Base-by-base conservation (phyloP, 2,888 invertebrate species). In the Hermaeophaga mercurialis region DNA sequence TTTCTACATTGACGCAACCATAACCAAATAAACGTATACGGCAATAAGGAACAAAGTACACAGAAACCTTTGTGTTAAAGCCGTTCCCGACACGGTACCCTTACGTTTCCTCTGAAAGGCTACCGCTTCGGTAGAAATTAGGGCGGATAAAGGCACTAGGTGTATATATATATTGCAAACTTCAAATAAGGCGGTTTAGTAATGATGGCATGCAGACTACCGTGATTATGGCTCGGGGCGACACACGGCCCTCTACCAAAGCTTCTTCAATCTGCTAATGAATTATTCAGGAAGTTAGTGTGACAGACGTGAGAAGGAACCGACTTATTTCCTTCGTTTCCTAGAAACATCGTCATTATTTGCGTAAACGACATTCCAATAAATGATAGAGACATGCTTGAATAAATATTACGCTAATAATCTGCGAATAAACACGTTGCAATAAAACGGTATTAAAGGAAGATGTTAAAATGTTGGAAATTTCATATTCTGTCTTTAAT, bases 321-420 rank as follows among this genome's bases (percentile, higher is more conserved):
- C 8, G 15, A 17, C 36, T 36, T 36, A 36, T 36, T 36, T 36
- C 36, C 36, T 36, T 36, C 36, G 17, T 36, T 36, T 17, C 9
- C 36, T 17, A 17, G 36, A 9, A 36, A 36, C 36, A 36, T 7
- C 17, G 17, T 17, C 17, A 36, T 36, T 36, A 14, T 15, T 17
- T 36, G 36, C 17, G 17, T 36, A 36, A 36, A 36, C 33, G 33
- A 33, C 33, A 12, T 12, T 3, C 33, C 2, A 33, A 33, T 33
- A 33, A 33, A 8, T 9, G 36, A 17, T 17, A 36, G 9, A 31
- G 31, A 9, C 31, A 11, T 11, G 31, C n/a, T 9, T 31, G 11
- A 11, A 31, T 11, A 11, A 31, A 31, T 31, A 31, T 31, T 31
- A 12, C 6, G 11, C 11, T 11, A 31, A 31, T 31, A 31, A 31